Base-by-base conservation (phyloP, 2,888 invertebrate species). In the Steinernema scapterisci region DNA sequence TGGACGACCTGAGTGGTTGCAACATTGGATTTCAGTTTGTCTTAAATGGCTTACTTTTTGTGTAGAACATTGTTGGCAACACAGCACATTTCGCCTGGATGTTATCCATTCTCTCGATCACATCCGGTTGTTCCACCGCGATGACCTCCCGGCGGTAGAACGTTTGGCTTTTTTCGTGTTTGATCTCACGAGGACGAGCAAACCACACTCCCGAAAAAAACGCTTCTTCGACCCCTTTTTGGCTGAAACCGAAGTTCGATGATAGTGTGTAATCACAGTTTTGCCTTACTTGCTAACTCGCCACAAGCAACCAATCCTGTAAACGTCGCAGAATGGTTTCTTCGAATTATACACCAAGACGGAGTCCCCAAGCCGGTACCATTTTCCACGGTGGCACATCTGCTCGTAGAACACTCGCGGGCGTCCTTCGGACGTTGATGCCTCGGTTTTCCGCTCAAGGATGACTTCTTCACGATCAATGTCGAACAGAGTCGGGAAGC, bases 291-390 rank as follows among this genome's bases (percentile, higher is more conserved):
- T 92, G 88, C 92, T 92, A 56, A 94, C 93, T 85, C 93, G 93
- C 96, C 96, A 97, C 87, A 97, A 93, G 76, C 93, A 92, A 88
- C 97, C 95, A 80, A 97, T 93, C 88, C 96, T 93, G 13, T 95
- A 93, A 78, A 97, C 93, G 84, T 94, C 92, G 88, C 95, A 95
- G 88, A 93, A 92, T 70, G 94, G 94, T 19, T 93, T 93, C 85
- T 94, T 93, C 0, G 93, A 94, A 16, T 87, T 86, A 76, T 94
- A 94, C 16, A 97, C 94, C 87, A 96, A 95, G 54, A 97, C 96
- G 88, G 93, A 95, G 89, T 99, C 97, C 0, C 97, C 90, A 86
- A 89, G 80, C 83, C 89, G 89, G 78, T 88, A 88, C 76, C 88
- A 86, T n/a, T 75, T 72, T 5, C 80, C 81, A 27, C 75, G 74